These are phyloP conservation scores for Tachyglossus aculeatus DNA, from an alignment of 2,797 vertebrate species.

Conservation along the genomic window DNA sequence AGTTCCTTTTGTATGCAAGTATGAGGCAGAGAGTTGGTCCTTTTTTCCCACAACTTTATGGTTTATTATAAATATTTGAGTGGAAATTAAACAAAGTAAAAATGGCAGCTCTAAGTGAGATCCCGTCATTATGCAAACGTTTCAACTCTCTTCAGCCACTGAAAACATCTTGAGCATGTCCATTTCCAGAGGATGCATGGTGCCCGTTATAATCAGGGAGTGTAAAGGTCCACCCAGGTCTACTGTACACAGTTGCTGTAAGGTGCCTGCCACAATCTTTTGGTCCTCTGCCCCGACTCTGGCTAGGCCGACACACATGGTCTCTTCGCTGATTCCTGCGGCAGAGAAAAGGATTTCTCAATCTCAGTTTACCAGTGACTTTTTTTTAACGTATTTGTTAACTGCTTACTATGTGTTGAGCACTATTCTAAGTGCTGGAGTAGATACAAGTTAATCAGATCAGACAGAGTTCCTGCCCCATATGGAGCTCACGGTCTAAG, in stretches of 20 bases:
- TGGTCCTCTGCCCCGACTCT: slow-evolving; percentile 89
- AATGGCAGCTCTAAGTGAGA: not conserved
- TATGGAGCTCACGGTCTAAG: too few relatives aligned
- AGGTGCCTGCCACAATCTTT: slow-evolving; percentile 77
- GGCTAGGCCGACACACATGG: slow-evolving; percentile 89
- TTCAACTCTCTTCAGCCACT: slow-evolving; percentile 68
- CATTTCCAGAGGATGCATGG: slow-evolving; percentile 89
- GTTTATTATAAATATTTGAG: too few relatives aligned
- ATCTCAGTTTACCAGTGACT: not conserved
- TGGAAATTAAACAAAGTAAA: not conserved
- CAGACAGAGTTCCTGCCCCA: too few relatives aligned
- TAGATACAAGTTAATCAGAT: too few relatives aligned
- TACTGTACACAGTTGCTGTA: slow-evolving; percentile 82
- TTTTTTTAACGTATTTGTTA: too few relatives aligned
- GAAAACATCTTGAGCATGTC: slow-evolving; percentile 89
- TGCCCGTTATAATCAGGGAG: slow-evolving; percentile 87
- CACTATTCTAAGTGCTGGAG: too few relatives aligned
- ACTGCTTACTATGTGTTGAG: too few relatives aligned
- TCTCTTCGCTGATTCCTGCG: slow-evolving; percentile 86
- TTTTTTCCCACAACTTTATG: not conserved
- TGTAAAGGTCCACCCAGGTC: slow-evolving; percentile 89
- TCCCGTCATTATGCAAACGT: slow-evolving; percentile 39
- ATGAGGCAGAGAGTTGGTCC: not conserved
- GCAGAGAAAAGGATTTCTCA: slow-evolving; percentile 2
- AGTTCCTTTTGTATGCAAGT: not conserved